Percentiles rank a stretch among this genome's conserved stretches.
Evolutionary conservation across 2,797 vertebrate genomes (phyloP).

Genomic region (Ispidina lecontei): DNA sequence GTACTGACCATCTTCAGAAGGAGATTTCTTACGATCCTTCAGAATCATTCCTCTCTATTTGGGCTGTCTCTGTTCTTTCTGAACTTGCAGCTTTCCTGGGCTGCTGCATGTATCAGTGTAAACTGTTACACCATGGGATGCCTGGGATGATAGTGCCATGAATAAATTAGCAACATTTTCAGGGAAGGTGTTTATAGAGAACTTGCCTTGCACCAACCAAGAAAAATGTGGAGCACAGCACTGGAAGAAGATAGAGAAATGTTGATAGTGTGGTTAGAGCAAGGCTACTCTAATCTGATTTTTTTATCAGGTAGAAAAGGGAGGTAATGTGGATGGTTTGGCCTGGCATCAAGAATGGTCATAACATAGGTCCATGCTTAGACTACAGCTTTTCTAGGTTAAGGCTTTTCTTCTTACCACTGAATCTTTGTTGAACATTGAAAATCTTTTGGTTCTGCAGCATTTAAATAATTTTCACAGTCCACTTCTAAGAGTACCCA

Average conservation of each 20-base stretch:
- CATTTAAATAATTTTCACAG: slow-evolving; percentile 48
- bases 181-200: background rate
- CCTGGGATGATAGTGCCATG: slow-evolving; percentile 30
- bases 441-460: background rate
- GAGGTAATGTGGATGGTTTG: background rate
- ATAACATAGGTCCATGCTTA: background rate
- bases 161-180: slow-evolving; percentile 42
- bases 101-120: background rate
- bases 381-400: background rate
- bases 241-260: background rate
- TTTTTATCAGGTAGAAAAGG: background rate
- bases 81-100: slow-evolving; percentile 33
- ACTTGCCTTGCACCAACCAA: background rate
- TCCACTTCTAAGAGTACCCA: background rate
- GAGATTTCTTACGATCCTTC: background rate
- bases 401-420: background rate
- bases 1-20: background rate
- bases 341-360: accelerated
- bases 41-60: background rate
- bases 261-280: background rate
- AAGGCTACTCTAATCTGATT: background rate
- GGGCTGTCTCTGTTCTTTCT: background rate
- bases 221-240: background rate
- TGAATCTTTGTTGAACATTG: background rate
- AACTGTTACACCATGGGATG: slow-evolving; percentile 26